phyloP scores from a whole-genome alignment of 2,113 vertebrate species.

The Suncus etruscus region DNA sequence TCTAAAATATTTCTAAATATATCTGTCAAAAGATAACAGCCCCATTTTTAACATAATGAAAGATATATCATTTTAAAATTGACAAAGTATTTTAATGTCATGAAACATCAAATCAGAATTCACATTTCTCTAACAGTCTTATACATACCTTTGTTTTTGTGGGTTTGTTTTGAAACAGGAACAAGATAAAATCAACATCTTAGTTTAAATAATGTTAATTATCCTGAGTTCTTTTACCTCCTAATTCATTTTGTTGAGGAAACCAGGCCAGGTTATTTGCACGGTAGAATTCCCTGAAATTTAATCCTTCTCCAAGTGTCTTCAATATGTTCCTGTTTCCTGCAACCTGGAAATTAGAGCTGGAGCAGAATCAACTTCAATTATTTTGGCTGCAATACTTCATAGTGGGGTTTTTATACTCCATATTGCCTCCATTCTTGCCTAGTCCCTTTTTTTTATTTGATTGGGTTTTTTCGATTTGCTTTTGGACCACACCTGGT shows the following conservation, averaged over 20 bases:
- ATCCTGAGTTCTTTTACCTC: background rate
- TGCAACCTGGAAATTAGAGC: background rate
- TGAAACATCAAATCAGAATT: background rate
- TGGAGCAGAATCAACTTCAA: background rate
- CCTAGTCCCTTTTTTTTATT: background rate
- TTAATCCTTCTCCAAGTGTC: background rate
- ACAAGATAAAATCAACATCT: background rate
- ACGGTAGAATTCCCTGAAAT: background rate
- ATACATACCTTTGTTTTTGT: background rate
- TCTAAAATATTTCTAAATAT: conserved; percentile 1
- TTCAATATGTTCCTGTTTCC: background rate
- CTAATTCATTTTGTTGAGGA: conserved; percentile 11
- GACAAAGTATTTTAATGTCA: conserved; percentile 35
- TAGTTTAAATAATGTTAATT: background rate
- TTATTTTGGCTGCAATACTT: background rate
- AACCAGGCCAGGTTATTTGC: background rate
- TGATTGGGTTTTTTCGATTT: too few relatives aligned
- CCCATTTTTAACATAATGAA: conserved; percentile 26
- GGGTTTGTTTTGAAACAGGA: background rate
- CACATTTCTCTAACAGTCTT: background rate
- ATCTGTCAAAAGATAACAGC: background rate
- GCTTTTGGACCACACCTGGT: too few relatives aligned
- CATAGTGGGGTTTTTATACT: background rate
- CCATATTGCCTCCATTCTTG: background rate
- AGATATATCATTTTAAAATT: conserved; percentile 12